Evolutionary conservation across 2,113 vertebrate species (phyloP), one percentile per base, ranked within the genome.

Genomic region (Prietella phreatophila): DNA sequence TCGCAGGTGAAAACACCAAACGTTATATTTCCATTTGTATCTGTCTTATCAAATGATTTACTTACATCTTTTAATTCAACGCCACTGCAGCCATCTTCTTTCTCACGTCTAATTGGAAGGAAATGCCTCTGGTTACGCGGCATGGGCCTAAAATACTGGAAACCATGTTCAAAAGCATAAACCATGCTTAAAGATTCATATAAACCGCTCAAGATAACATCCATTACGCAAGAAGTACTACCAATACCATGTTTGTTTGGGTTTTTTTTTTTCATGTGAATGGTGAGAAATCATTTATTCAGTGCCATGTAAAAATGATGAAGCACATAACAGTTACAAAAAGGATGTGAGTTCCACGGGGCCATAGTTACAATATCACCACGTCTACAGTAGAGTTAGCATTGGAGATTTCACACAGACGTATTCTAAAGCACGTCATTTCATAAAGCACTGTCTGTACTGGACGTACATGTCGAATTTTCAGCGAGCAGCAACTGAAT

Each of bases 281-380:
- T 78, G 69, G 69, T 89, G 89, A 93, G 92, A 86, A 91, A 88
- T 91, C 63, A 93, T 95, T 95, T 94, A 95, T 95, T 96, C 95
- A 95, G 95, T 95, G 94, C 95, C 91, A 93, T 91, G 89, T 92
- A 92, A 92, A 94, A 93, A 93, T 90, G 85, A 89, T 94, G 92
- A 92, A 95, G 93, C 94, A 92, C 92, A 92, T 85, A 91, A 87
- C 87, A 82, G 87, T 94, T 91, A 90, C 83, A 91, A 92, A 93
- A 85, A 83, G 86, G 89, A 83, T 50, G 9, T 90, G 84, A 86
- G 78, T 73, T 91, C 89, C 92, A 93, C 91, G 93, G 89, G 90
- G 92, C 93, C 61, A 65, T 87, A 82, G 42, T 85, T 82, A 78
- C 89, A 89, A 78, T 89, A 89, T 91, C 89, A 85, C 89, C 79